phyloP scores from a whole-genome alignment of 2,113 vertebrate species.

The Grantiella picta region DNA sequence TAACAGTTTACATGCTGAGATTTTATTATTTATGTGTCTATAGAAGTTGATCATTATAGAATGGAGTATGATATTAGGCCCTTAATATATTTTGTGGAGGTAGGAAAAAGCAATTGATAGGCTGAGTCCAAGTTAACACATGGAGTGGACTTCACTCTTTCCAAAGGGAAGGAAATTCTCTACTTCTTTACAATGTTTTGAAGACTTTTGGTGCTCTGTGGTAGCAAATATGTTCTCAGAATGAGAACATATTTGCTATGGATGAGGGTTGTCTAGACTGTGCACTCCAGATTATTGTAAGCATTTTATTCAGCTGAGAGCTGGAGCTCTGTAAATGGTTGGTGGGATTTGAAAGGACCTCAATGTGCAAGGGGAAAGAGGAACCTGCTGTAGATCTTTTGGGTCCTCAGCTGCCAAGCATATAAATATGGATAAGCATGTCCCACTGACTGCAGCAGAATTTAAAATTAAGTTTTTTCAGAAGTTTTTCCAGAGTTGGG shows the following conservation, averaged over 20 bases:
- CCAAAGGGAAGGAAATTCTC: neutral
- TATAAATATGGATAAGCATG: neutral
- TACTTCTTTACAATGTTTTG: neutral
- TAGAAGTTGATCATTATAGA: neutral
- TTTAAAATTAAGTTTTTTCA: neutral
- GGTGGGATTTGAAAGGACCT: neutral
- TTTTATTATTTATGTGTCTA: neutral
- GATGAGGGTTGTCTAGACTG: neutral
- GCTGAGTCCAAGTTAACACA: neutral
- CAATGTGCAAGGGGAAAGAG: neutral
- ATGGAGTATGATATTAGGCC: neutral
- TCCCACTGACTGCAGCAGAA: neutral
- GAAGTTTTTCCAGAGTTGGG: neutral
- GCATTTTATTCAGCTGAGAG: neutral
- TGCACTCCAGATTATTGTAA: neutral
- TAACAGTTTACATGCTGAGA: neutral
- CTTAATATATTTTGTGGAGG: neutral
- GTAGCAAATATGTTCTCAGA: neutral
- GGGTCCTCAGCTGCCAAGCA: neutral
- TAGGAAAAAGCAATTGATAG: neutral
- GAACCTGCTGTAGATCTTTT: neutral
- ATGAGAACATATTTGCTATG: neutral
- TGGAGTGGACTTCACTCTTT: neutral
- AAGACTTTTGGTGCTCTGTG: neutral
- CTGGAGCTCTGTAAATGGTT: neutral